phyloP scores from a whole-genome alignment of 2,888 invertebrate species.

The Xestia xanthographa region DNA sequence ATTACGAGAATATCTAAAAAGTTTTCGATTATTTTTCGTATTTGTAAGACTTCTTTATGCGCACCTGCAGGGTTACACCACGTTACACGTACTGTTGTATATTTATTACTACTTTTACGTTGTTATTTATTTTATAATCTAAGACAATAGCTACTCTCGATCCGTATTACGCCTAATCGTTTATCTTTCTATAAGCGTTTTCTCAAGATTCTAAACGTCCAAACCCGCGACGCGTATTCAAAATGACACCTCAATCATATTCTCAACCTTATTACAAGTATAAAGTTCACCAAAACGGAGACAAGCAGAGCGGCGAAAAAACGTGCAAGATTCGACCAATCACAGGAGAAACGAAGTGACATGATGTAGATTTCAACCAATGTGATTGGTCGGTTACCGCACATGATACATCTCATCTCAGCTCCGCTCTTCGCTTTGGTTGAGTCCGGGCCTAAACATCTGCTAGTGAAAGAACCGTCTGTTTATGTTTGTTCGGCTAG shows the following conservation, averaged over 20 bases:
- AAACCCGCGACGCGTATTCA: too few relatives aligned
- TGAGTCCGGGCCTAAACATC: neutral
- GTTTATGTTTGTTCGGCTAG: neutral
- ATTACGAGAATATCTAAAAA: neutral
- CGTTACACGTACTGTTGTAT: neutral
- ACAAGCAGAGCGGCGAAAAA: too few relatives aligned
- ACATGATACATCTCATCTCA: too few relatives aligned
- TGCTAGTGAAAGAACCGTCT: neutral
- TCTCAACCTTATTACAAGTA: neutral
- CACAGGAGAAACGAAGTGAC: too few relatives aligned
- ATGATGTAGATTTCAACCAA: too few relatives aligned
- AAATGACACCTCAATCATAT: neutral
- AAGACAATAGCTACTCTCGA: neutral
- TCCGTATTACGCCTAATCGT: neutral
- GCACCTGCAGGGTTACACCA: neutral
- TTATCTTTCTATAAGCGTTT: neutral
- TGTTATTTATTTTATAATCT: neutral
- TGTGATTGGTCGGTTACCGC: too few relatives aligned
- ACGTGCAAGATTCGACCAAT: too few relatives aligned
- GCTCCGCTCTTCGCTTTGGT: too few relatives aligned
- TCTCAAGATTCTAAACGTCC: too few relatives aligned
- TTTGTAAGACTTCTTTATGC: neutral
- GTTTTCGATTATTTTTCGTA: neutral
- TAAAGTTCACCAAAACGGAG: neutral
- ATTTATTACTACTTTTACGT: neutral